phyloP scores from a whole-genome alignment of 1,140 invertebrate species.

The Gerris buenoi region DNA sequence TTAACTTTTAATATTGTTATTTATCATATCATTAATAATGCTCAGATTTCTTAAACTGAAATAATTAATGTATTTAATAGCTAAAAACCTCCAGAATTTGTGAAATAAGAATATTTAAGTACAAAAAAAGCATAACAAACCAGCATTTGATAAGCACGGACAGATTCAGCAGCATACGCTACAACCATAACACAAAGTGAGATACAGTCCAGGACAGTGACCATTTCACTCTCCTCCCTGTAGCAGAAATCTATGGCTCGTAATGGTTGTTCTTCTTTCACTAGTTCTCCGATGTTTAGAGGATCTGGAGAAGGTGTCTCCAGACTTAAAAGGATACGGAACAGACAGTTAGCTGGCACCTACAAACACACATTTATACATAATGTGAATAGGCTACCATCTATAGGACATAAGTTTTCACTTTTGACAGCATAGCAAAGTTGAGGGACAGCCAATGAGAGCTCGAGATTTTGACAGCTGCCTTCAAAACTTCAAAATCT shows the following conservation, averaged over 20 bases:
- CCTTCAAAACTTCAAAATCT: no score
- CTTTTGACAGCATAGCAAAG: no score
- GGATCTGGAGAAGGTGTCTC: conserved; percentile 88
- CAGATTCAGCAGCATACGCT: conserved; percentile 89
- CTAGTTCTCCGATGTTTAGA: conserved; percentile 85
- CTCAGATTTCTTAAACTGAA: no score
- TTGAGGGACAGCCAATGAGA: no score
- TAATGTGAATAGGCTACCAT: no score
- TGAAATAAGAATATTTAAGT: no score
- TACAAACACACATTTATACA: conserved; percentile 26
- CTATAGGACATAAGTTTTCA: no score
- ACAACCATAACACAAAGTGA: conserved; percentile 94
- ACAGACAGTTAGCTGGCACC: conserved; percentile 79
- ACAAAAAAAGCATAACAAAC: conserved; percentile 34
- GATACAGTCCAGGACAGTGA: conserved; percentile 83
- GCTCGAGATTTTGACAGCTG: no score
- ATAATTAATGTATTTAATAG: no score
- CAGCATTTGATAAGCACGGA: conserved; percentile 93
- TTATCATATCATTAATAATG: no score
- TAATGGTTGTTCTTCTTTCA: conserved; percentile 89
- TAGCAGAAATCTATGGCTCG: conserved; percentile 96
- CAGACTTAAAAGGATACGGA: conserved; percentile 77
- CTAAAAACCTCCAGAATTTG: no score
- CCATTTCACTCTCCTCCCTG: conserved; percentile 87
- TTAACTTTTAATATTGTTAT: no score